A percentile compares a stretch with the other conserved stretches of the same genome.
Conservation (phyloP, 2,797 vertebrate genomes). For the Hylomyscus alleni region DNA sequence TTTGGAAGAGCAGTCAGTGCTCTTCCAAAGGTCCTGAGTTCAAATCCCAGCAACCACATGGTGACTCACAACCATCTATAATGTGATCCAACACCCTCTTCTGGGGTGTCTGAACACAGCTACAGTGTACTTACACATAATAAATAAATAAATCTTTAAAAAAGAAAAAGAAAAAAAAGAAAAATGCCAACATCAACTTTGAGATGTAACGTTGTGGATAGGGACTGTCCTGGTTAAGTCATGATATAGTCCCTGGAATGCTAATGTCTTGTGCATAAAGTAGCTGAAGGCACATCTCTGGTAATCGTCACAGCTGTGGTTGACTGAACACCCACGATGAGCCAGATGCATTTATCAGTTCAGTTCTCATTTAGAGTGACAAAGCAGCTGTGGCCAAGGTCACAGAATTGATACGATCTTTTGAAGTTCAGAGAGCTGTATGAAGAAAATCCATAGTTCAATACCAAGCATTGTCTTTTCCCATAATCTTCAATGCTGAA, state of each 20-base stretch:
- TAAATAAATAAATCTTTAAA: neutral
- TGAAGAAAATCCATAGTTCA: neutral
- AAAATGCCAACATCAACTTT: neutral
- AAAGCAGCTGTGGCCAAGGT: no score
- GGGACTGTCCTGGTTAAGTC: neutral
- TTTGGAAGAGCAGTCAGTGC: no score
- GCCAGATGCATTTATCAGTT: neutral
- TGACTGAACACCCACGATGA: rapidly evolving
- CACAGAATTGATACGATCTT: neutral
- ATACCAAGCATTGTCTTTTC: neutral
- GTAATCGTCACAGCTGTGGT: rapidly evolving
- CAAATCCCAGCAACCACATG: neutral
- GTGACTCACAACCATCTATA: neutral
- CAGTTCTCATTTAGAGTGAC: neutral
- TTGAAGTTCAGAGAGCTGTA: neutral
- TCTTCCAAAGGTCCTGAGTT: neutral
- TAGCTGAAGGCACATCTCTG: neutral
- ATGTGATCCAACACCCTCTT: neutral
- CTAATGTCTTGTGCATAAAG: neutral
- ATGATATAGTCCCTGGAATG: neutral
- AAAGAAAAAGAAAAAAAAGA: slow-evolving; percentile 28
- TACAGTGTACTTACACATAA: no score
- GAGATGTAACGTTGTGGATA: neutral
- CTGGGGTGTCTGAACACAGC: no score
- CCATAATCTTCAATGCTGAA: neutral